Conservation (phyloP, 1,140 invertebrate genomes). For the Vanessa tameamea region DNA sequence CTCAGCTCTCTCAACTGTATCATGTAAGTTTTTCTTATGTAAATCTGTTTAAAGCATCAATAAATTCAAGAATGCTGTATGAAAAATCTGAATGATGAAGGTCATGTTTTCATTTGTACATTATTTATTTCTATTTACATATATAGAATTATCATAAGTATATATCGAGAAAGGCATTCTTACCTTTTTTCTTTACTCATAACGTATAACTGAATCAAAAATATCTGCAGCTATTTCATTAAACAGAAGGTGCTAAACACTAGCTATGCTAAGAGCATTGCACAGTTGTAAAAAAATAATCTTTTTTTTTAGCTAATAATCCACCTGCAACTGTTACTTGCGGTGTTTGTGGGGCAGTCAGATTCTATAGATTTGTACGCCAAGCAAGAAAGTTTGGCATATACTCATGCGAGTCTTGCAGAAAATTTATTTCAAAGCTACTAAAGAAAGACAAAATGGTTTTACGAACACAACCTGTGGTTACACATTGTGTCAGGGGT, state of each 20-base stretch:
- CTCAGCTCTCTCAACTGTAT: conserved; percentile 77
- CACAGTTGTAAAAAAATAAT: background rate
- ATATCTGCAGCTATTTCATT: too few relatives aligned
- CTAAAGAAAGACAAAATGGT: conserved; percentile 84
- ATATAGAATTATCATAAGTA: too few relatives aligned
- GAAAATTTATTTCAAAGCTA: conserved; percentile 92
- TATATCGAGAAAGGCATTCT: too few relatives aligned
- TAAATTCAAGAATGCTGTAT: background rate
- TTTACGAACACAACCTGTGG: conserved; percentile 78
- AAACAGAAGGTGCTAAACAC: too few relatives aligned
- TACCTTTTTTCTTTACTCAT: too few relatives aligned
- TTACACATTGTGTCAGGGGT: conserved; percentile 85
- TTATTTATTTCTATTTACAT: too few relatives aligned
- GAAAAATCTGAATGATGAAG: background rate
- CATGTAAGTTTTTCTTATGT: conserved; percentile 58
- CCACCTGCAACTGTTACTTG: conserved; percentile 86
- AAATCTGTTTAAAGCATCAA: conserved; percentile 1
- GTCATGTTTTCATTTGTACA: background rate
- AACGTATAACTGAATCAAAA: too few relatives aligned
- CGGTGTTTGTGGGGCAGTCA: conserved; percentile 88
- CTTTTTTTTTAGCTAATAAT: conserved; percentile 68
- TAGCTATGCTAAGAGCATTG: background rate
- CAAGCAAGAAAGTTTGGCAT: conserved; percentile 92
- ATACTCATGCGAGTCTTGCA: conserved; percentile 90
- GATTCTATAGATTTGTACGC: conserved; percentile 88